Conservation (phyloP, 2,888 invertebrate species). For the Anagyrus pseudococci region DNA sequence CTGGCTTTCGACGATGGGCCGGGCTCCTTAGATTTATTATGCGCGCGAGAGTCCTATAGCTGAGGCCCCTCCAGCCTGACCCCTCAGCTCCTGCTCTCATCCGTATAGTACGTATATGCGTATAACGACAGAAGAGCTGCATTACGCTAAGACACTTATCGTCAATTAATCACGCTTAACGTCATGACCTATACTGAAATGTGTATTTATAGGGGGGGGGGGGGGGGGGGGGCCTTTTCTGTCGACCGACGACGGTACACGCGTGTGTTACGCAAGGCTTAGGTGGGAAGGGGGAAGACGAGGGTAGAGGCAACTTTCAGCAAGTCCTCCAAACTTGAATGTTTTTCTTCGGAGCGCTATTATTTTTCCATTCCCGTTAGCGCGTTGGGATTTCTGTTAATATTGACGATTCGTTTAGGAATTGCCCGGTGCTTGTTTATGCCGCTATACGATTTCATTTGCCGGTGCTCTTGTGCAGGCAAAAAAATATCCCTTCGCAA, state of each 20-base stretch:
- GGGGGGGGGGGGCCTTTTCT: background rate
- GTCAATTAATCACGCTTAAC: constrained; percentile 37
- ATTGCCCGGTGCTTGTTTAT: no score
- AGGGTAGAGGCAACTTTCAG: no score
- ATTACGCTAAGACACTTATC: constrained; percentile 33
- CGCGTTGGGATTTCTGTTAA: no score
- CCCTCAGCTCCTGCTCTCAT: background rate
- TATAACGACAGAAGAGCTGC: background rate
- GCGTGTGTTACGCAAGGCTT: background rate
- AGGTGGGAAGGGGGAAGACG: background rate
- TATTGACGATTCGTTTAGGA: no score
- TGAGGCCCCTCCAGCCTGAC: no score
- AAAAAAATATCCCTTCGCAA: no score
- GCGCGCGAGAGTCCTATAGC: constrained; percentile 16
- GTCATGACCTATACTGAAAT: constrained; percentile 3
- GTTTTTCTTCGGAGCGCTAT: no score
- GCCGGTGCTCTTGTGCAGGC: no score
- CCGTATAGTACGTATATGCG: background rate
- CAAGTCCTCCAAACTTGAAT: no score
- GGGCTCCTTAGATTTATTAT: constrained; percentile 31
- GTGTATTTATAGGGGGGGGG: background rate
- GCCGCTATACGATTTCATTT: no score
- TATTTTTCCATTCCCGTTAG: no score
- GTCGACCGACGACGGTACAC: background rate
- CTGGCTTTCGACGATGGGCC: constrained; percentile 27